A percentile compares a stretch with the other conserved stretches of the same genome.
These are phyloP conservation scores for Antheraea mylitta DNA, from an alignment of 1,140 invertebrate genomes.

Conservation along the genomic window DNA sequence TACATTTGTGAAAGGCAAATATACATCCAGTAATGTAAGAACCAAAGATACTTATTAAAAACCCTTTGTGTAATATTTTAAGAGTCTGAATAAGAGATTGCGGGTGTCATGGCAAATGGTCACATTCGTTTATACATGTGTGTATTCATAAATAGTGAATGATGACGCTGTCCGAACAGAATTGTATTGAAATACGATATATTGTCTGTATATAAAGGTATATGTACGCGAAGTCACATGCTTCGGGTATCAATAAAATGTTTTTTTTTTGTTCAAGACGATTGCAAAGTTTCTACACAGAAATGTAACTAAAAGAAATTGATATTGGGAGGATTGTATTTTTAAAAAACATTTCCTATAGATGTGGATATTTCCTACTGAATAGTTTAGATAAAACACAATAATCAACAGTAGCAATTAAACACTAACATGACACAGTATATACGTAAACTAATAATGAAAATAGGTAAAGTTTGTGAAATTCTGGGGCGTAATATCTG, in stretches of 20 bases:
- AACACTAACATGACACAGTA: too few species aligned
- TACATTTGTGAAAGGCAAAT: conserved; percentile 47
- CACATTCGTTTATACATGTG: background rate
- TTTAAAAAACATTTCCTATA: too few species aligned
- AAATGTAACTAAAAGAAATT: background rate
- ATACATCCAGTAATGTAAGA: conserved; percentile 28
- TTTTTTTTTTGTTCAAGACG: background rate
- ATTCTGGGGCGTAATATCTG: too few species aligned
- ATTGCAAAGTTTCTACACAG: background rate
- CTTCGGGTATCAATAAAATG: conserved; percentile 11
- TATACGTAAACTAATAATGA: too few species aligned
- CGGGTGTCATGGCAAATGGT: conserved; percentile 18
- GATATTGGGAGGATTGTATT: background rate
- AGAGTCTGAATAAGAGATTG: background rate
- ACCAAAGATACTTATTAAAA: conserved; percentile 6
- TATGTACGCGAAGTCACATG: conserved; percentile 16
- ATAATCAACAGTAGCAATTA: too few species aligned
- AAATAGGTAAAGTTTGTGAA: too few species aligned
- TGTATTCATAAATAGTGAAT: conserved; percentile 8
- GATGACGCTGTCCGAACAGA: background rate
- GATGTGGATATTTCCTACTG: background rate
- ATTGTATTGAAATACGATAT: conserved; percentile 12
- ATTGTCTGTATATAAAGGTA: conserved; percentile 19
- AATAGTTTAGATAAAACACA: background rate
- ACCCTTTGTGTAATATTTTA: background rate